phyloP scores from a whole-genome alignment of 2,888 invertebrate species.

The Drosophila neotestacea region DNA sequence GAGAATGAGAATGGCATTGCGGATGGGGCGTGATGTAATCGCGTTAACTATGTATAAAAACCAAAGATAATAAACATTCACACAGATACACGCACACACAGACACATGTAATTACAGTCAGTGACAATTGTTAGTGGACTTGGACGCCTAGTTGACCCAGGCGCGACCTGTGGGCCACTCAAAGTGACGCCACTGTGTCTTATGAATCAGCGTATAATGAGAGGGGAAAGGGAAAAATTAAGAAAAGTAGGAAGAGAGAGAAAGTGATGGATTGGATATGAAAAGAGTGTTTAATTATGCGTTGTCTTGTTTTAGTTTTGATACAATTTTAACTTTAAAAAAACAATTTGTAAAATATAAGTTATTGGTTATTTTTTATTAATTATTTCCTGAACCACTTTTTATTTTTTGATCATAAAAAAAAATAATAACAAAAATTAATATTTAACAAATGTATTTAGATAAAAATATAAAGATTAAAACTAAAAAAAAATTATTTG shows the following conservation, averaged over 20 bases:
- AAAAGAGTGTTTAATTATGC: slow-evolving; percentile 1
- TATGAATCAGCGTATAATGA: slow-evolving; percentile 43
- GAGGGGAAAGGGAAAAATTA: not conserved
- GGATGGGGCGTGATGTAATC: slow-evolving; percentile 73
- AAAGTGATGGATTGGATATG: not conserved
- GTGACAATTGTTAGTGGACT: slow-evolving; percentile 56
- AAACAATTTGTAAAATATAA: too few relatives aligned
- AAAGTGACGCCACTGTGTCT: slow-evolving; percentile 70
- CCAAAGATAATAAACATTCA: slow-evolving; percentile 45
- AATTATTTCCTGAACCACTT: too few relatives aligned
- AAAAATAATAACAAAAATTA: too few relatives aligned
- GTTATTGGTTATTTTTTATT: too few relatives aligned
- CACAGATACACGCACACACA: slow-evolving; percentile 14
- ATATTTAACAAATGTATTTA: too few relatives aligned
- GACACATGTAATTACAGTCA: slow-evolving; percentile 28
- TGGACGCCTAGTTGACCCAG: slow-evolving; percentile 62
- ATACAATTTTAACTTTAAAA: too few relatives aligned
- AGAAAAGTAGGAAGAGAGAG: not conserved
- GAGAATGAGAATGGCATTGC: slow-evolving; percentile 35
- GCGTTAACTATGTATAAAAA: slow-evolving; percentile 52
- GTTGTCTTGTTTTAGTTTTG: not conserved
- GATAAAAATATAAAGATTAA: too few relatives aligned
- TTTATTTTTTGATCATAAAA: too few relatives aligned
- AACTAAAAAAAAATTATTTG: too few relatives aligned
- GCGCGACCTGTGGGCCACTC: slow-evolving; percentile 57